Base-by-base conservation (phyloP, 2,113 vertebrate species). In the Anguilla rostrata region DNA sequence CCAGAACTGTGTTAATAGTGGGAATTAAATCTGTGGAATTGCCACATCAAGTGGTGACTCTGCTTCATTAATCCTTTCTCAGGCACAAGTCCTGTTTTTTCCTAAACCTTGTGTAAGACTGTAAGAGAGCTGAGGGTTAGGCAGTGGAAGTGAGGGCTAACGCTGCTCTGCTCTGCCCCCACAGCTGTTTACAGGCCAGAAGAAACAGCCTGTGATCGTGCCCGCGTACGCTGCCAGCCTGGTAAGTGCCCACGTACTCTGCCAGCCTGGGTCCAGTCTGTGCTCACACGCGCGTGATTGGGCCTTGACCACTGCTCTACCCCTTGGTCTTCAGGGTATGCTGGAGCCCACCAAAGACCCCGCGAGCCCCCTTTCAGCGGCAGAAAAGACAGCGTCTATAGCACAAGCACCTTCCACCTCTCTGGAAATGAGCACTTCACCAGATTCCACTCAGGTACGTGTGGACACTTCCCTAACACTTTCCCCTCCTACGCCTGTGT, bases 281-380 rank as follows among this genome's bases (percentile, higher is more conserved):
- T 34, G 34, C 34, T 34, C 34, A 34, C 34, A 0, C 34, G 49
- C 12, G 49, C 49, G 49, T 53, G 49, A 53, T 14, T 14, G 49
- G 49, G 49, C 12, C 49, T 14, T 53, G 49, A 53, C 49, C 9
- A 14, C 7, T 14, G 11, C 49, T 53, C 49, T 53, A 12, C 22
- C 20, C 60, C 79, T 11, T 78, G 34, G 18, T 89, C 41, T 93
- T 86, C 86, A 99, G 98, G 98, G 98, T 89, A 99, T 99, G 98
- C 94, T 99, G 95, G 98, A 99, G 88, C 98, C 98, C 40, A 99
- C 98, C 90, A 99, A 99, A 96, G 98, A 99, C 93, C 98, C 98
- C 0, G 90, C 97, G 92, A 99, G 99, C 94, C 98, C 98, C 85
- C 90, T 99, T 82, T 99, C 98, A 87, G 98, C 98, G 84, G 98